Percentiles rank a stretch among this genome's conserved stretches.
Conservation (phyloP, 2,113 vertebrate genomes). For the Marcusenius ussheri region DNA sequence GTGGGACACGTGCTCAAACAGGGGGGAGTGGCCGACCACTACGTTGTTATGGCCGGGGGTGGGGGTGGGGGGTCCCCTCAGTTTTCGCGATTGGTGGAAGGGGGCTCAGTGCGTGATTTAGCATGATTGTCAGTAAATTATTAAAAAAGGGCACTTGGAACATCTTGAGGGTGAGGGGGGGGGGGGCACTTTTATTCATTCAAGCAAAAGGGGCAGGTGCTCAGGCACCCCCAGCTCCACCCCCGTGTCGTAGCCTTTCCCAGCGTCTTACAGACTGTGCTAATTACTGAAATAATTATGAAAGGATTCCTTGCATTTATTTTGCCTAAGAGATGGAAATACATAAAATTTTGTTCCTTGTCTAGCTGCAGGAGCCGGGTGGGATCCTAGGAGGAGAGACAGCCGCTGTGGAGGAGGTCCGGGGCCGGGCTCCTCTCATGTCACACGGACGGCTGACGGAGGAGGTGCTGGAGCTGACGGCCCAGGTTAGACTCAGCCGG, state of each 20-base stretch:
- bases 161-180: background rate
- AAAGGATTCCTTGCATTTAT: background rate
- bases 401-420: slow-evolving; percentile 18
- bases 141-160: background rate
- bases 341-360: slow-evolving; percentile 12
- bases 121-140: background rate
- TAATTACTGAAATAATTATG: background rate
- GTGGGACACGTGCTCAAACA: background rate
- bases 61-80: background rate
- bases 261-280: background rate
- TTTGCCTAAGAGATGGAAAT: background rate
- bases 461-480: slow-evolving; percentile 27
- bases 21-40: background rate
- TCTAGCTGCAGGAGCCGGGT: slow-evolving; percentile 33
- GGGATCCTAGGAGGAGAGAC: slow-evolving; percentile 21
- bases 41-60: background rate
- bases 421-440: slow-evolving; percentile 22
- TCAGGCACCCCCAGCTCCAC: background rate
- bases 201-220: background rate
- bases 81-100: background rate
- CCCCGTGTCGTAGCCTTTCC: background rate
- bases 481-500: slow-evolving; percentile 26
- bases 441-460: slow-evolving; percentile 23
- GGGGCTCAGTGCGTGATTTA: background rate
- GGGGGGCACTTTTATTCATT: background rate